phyloP scores from a whole-genome alignment of 1,140 invertebrate species.

The Diprion similis region DNA sequence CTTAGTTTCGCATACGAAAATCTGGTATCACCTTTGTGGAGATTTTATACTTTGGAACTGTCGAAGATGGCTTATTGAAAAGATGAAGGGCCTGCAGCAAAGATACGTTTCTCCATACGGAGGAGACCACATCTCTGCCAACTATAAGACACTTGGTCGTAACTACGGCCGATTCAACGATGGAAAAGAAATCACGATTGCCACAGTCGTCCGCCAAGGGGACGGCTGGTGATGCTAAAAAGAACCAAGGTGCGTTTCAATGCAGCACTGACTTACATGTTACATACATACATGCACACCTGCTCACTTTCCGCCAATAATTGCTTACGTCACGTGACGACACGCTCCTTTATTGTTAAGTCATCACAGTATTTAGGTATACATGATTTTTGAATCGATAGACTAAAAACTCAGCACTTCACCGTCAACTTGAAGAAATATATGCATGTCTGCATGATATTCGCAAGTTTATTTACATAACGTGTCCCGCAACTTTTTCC shows the following conservation, averaged over 20 bases:
- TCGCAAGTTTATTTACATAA: background rate
- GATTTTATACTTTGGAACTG: constrained; percentile 53
- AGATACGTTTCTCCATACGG: constrained; percentile 73
- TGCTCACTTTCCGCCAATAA: background rate
- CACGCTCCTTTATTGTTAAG: constrained; percentile 20
- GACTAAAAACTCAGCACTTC: too few species aligned
- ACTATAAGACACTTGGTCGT: constrained; percentile 47
- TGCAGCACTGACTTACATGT: constrained; percentile 20
- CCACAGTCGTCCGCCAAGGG: constrained; percentile 69
- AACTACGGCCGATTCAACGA: constrained; percentile 63
- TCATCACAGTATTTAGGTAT: too few species aligned
- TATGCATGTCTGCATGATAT: constrained; percentile 44
- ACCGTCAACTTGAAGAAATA: background rate
- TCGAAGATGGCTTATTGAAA: constrained; percentile 80
- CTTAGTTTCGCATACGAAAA: constrained; percentile 27
- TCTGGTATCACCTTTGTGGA: constrained; percentile 27
- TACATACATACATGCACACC: background rate
- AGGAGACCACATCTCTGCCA: constrained; percentile 65
- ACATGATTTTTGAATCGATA: too few species aligned
- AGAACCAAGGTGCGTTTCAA: constrained; percentile 69
- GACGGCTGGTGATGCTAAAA: constrained; percentile 70
- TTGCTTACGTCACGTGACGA: constrained; percentile 3
- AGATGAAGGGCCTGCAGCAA: constrained; percentile 75
- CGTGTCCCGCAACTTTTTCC: constrained; percentile 22
- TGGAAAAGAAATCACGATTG: constrained; percentile 76